Evolutionary conservation across 1,140 invertebrate species (phyloP), one percentile per base, ranked within the genome.

Genomic region (Lordiphosa stackelbergi): DNA sequence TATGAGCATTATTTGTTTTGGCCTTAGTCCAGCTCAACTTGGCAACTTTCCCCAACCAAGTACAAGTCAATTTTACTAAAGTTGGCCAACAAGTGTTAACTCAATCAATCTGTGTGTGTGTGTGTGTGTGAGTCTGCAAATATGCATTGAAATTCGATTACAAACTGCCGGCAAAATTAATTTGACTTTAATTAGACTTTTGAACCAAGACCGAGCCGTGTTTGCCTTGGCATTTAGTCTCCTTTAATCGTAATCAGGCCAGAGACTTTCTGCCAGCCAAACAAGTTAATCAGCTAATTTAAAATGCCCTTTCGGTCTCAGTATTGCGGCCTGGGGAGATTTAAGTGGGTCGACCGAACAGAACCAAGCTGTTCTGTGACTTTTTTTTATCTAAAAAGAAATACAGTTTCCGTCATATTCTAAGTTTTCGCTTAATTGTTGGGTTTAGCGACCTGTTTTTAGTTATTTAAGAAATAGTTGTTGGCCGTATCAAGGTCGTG

Each of bases 11-110:
- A 69, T 69, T 69, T 40, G 47, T 31, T 31, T 60, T 69, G 64
- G 66, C 65, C 35, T 24, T 11, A 9, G 19, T 41, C 49, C 65
- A 69, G 37, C 38, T 9, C 22, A 54, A 57, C 7, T 53, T 35
- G 46, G 45, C 42, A 35, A 49, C 40, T 43, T 40, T 47, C 34
- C 16, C 31, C 10, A 34, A 40, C 40, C 11, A 42, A 68, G 53
- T 40, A 43, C 35, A 19, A 42, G 57, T 22, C 37, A 59, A 64
- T 75, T 81, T 81, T 64, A 57, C 55, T 7, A 81, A 79, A 79
- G 66, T 81, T 75, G 58, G 46, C 74, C 58, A 71, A 64, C 62
- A 79, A 79, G 74, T 79, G 77, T 64, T 79, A 81, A 83, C 68
- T 75, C 68, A 79, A 79, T 81, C 68, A 75, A 70, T n/a, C n/a